Base-by-base conservation (phyloP, 92 coral and sea anemone genomes). In the Meandrina meandrites region DNA sequence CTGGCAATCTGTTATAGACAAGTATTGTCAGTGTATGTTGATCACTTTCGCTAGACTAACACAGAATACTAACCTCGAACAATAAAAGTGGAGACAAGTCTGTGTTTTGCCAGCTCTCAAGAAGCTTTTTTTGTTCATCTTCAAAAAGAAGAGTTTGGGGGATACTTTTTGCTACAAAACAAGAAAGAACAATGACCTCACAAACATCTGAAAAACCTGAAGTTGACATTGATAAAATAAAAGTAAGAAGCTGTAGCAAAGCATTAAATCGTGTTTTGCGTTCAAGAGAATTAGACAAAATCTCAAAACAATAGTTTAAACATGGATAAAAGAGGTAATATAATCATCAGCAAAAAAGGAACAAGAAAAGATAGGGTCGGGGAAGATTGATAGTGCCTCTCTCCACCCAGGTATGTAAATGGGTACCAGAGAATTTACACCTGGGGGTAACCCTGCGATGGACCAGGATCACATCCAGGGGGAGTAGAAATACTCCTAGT, bases 71-170 rank as follows among this genome's bases (percentile, higher is more conserved):
- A 11, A 90, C 92, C 94, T 90, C 91, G 40, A 93, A 91, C 69
- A 84, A 27, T 10, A 69, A 30, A 18, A 91, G 58, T 21, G 96
- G 86, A 35, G 95, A 87, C 50, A 53, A 27, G 18, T 62, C 80
- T 1, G 77, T 53, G 40, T 76, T 79, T 62, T 48, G 71, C 31
- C 56, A 68, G 75, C 60, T 56, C 22, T 73, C 84, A 24, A 74
- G 74, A 71, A 93, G 86, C 51, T 45, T 87, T 36, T 78, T 76
- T 40, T 83, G 81, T 69, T 93, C 96, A 60, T 89, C 90, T 24
- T 91, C 94, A 32, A 87, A 78, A 66, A 87, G 90, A 3, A 85
- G 72, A n/a, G 69, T 80, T 79, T 79, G 74, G 31, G 85, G 42
- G n/a, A 87, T n/a, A 36, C 31, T 68, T 0, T 80, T 87, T 37